Evolutionary conservation across 2,888 invertebrate genomes (phyloP), one percentile per base, ranked within the genome.

Genomic region (Smittia aterrima): DNA sequence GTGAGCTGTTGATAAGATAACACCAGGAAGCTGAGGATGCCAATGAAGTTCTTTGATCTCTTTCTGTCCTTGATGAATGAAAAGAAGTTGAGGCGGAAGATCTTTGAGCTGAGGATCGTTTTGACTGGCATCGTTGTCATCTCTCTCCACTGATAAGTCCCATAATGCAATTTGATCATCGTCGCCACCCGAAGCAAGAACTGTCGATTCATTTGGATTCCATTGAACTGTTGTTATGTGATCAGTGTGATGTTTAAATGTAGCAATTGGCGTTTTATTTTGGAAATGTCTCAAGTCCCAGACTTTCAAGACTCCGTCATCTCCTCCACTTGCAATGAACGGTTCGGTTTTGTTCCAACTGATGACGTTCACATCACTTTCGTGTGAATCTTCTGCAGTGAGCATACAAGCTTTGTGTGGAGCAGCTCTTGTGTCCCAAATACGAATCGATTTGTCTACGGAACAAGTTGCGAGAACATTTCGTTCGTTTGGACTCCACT

Each of bases 21-120:
- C 89, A 9, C 98, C 98, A 0, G 97, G 92, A 76, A 98, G 87
- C 85, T 99, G 98, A 25, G 91, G 89, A 84, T 99, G 98, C 98
- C 99, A 99, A 81, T 98, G 98, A 32, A 98, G 84, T 85, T 99
- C 99, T 82, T 99, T 99, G 74, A 99, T 92, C 81, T 99, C 97
- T 75, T 89, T 92, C 83, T 98, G 98, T 54, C 99, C 99, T 85
- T 97, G 95, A 81, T 99, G 99, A 77, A 98, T 95, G 82, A 99
- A 99, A 76, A 99, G 84, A 66, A 99, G 84, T 82, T 99, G 98
- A 0, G 98, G 95, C 25, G 99, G 98, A 72, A 98, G 84, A 80
- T 91, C 90, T 86, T 89, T 85, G 0, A 86, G 83, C 58, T 85
- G 83, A 75, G 86, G 86, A 76, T 88, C 85, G 82, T 96, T 95